Conservation (phyloP, 2,113 vertebrate genomes). For the Limnothrissa miodon region DNA sequence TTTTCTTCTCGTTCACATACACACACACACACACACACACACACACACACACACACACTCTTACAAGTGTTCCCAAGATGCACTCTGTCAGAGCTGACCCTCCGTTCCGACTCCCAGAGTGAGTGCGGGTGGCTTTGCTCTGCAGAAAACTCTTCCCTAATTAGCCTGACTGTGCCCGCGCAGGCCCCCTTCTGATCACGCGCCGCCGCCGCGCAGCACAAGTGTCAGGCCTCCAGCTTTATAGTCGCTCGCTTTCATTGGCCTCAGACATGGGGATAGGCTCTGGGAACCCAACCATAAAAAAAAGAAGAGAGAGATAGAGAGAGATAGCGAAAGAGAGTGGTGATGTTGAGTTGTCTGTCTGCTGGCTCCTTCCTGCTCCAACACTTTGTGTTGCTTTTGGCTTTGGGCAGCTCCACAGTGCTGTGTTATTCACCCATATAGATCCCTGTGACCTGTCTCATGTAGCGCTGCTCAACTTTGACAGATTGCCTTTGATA, state of each 20-base stretch:
- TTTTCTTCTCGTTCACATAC: constrained; percentile 31
- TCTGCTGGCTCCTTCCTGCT: constrained; percentile 12
- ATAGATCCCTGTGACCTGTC: not conserved
- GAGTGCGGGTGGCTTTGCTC: constrained; percentile 33
- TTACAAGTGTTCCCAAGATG: constrained; percentile 50
- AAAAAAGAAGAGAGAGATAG: not conserved
- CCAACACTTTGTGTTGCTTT: not conserved
- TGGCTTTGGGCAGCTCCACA: not conserved
- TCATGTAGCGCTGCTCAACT: not conserved
- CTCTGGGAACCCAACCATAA: constrained; percentile 3
- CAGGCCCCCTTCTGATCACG: constrained; percentile 25
- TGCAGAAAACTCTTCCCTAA: constrained; percentile 56
- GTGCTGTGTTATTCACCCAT: not conserved
- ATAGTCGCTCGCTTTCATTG: constrained; percentile 25
- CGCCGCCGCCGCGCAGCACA: constrained; percentile 27
- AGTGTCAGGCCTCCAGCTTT: constrained; percentile 36
- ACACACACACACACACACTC: constrained; percentile 44
- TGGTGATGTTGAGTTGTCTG: constrained; percentile 20
- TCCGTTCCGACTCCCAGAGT: constrained; percentile 65
- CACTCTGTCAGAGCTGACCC: constrained; percentile 69
- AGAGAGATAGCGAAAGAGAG: not conserved
- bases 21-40: constrained; percentile 44
- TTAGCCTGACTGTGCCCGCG: constrained; percentile 59
- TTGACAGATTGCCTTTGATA: not conserved
- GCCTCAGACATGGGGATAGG: constrained; percentile 25